phyloP scores from a whole-genome alignment of 2,113 vertebrate genomes.

The Rhinichthys klamathensis region DNA sequence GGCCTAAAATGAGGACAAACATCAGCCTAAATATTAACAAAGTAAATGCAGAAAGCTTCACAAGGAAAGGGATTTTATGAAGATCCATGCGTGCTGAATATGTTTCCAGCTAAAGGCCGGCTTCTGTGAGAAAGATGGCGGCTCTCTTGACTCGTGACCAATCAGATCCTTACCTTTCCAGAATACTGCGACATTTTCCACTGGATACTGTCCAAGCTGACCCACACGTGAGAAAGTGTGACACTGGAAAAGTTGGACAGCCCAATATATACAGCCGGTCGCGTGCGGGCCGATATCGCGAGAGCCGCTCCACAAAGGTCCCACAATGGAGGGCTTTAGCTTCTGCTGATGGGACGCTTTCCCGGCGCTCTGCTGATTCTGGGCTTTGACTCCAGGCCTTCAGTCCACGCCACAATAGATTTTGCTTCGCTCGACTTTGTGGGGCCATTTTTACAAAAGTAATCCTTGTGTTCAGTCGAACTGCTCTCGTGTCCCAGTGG shows the following conservation, averaged over 20 bases:
- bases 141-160: background rate
- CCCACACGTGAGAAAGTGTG: conserved; percentile 70
- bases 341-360: conserved; percentile 80
- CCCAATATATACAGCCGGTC: conserved; percentile 76
- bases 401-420: conserved; percentile 74
- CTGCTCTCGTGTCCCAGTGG: no score
- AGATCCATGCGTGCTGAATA: no score
- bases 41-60: no score
- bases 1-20: background rate
- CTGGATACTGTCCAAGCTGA: conserved; percentile 74
- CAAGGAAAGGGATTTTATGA: no score
- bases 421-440: conserved; percentile 78
- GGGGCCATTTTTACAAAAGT: conserved; percentile 64
- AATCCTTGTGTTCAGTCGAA: conserved; percentile 57
- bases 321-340: conserved; percentile 72
- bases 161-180: conserved; percentile 85
- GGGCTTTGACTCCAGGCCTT: no score
- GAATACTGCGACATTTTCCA: conserved; percentile 87
- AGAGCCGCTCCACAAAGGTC: conserved; percentile 65
- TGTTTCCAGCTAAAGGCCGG: no score
- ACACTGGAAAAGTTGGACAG: conserved; percentile 70
- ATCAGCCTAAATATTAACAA: background rate
- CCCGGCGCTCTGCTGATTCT: conserved; percentile 77
- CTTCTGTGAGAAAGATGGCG: no score
- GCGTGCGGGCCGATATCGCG: conserved; percentile 33